Percentiles rank a stretch among this genome's conserved stretches.
Evolutionary conservation across 2,797 vertebrate genomes (phyloP).

Genomic region (Lates japonicus): DNA sequence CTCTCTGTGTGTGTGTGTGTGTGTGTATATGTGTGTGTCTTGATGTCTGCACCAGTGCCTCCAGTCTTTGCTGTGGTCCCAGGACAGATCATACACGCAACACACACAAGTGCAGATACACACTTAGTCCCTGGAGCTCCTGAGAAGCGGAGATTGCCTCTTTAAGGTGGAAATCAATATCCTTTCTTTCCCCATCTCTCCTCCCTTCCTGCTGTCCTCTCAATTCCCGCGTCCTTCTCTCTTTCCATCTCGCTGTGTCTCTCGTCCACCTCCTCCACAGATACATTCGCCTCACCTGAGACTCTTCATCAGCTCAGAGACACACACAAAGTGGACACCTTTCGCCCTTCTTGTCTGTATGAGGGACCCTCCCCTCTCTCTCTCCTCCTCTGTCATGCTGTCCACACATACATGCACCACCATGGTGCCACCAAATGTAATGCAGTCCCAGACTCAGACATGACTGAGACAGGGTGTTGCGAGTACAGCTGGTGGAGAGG

Average conservation of each 20-base stretch:
- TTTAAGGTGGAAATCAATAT: conserved; percentile 84
- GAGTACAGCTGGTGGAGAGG: conserved; percentile 3
- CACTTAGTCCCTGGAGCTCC: conserved; percentile 59
- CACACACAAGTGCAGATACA: conserved; percentile 50
- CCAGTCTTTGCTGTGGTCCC: conserved; percentile 48
- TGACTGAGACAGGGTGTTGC: conserved; percentile 34
- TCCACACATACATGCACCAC: conserved; percentile 86
- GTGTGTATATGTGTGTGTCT: not conserved
- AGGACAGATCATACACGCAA: conserved; percentile 41
- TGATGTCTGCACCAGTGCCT: conserved; percentile 31
- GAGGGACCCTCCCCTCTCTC: conserved; percentile 19
- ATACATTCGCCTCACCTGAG: conserved; percentile 55
- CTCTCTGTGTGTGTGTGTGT: not conserved
- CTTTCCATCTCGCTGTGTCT: conserved; percentile 41
- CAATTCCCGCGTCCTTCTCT: conserved; percentile 61
- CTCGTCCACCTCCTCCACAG: conserved; percentile 40
- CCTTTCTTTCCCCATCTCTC: conserved; percentile 76
- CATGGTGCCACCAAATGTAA: conserved; percentile 52
- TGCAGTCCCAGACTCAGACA: conserved; percentile 4
- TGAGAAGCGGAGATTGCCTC: conserved; percentile 79
- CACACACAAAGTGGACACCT: conserved; percentile 34
- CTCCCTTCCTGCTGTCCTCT: conserved; percentile 72
- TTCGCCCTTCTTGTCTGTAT: conserved; percentile 3
- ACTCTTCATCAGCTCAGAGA: conserved; percentile 50
- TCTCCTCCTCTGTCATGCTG: conserved; percentile 15